These are phyloP conservation scores for Mormyrus iriodes DNA, from an alignment of 2,113 vertebrate genomes.

Conservation along the genomic window DNA sequence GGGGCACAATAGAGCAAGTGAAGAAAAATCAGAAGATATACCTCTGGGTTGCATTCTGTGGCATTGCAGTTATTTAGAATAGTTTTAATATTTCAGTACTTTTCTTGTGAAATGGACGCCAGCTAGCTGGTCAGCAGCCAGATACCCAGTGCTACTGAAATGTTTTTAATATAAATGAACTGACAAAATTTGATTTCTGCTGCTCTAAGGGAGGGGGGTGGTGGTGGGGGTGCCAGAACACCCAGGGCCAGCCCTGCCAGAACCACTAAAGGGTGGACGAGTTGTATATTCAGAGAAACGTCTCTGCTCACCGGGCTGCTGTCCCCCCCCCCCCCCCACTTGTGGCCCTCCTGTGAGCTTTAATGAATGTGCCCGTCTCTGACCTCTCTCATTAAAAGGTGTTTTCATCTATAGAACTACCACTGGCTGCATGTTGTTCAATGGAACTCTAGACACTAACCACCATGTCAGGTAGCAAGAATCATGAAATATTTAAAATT, in stretches of 20 bases:
- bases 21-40: background rate
- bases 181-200: background rate
- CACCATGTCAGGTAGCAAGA: background rate
- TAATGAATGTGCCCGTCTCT: background rate
- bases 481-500: background rate
- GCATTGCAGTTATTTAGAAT: background rate
- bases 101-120: background rate
- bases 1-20: background rate
- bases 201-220: background rate
- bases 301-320: background rate
- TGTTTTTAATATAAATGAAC: background rate
- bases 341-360: background rate
- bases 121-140: background rate
- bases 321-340: fast-evolving
- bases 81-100: background rate
- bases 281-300: background rate
- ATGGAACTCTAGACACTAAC: background rate
- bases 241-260: background rate
- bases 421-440: background rate
- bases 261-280: background rate
- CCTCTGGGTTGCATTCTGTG: background rate
- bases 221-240: background rate
- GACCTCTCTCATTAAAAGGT: background rate
- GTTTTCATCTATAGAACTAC: background rate
- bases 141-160: background rate